These are phyloP conservation scores for Drosophila tani DNA, from an alignment of 1,140 invertebrate genomes.

Conservation along the genomic window DNA sequence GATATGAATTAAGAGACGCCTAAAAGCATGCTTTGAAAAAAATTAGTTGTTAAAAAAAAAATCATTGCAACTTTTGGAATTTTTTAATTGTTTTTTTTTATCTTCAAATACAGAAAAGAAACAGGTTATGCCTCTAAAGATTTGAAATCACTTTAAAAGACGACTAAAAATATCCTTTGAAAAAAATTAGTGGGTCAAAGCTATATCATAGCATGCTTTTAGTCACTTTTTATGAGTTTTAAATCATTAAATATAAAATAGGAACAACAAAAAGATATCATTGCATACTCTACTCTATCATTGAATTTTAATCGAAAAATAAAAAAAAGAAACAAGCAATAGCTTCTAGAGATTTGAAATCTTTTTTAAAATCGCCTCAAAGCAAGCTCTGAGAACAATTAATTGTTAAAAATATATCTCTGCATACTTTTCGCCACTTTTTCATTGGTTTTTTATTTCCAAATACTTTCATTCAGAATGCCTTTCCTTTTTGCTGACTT, in stretches of 20 bases:
- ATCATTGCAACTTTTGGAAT: too few relatives aligned
- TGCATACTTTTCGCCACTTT: not conserved
- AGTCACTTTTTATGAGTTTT: not conserved
- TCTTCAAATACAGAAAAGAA: not conserved
- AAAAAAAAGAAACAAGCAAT: too few relatives aligned
- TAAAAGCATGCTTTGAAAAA: not conserved
- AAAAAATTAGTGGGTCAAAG: too few relatives aligned
- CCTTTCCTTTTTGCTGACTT: not conserved
- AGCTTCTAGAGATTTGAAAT: not conserved
- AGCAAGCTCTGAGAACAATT: not conserved
- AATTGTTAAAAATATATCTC: too few relatives aligned
- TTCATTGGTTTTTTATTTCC: not conserved
- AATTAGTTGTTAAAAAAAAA: too few relatives aligned
- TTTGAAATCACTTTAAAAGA: not conserved
- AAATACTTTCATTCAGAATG: not conserved
- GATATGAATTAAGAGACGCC: not conserved
- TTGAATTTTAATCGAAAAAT: not conserved
- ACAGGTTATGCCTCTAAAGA: too few relatives aligned
- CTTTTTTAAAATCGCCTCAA: not conserved
- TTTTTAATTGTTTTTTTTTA: too few relatives aligned
- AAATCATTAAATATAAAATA: too few relatives aligned
- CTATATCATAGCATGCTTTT: not conserved
- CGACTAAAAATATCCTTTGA: not conserved
- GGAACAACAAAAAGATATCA: too few relatives aligned
- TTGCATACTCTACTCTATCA: too few relatives aligned